phyloP scores from a whole-genome alignment of 2,888 invertebrate species.

The Ephialtes manifestator region DNA sequence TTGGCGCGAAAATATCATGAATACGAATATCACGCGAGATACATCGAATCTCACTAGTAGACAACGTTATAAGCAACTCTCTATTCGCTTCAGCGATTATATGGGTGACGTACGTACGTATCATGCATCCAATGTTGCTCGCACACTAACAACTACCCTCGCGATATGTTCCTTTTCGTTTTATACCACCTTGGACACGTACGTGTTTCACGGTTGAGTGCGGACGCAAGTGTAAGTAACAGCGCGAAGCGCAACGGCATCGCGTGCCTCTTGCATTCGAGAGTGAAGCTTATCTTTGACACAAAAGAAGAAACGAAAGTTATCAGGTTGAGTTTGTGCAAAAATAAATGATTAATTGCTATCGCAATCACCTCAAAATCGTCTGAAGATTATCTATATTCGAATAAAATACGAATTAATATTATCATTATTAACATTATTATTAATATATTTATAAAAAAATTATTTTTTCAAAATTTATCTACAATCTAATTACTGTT shows the following conservation, averaged over 20 bases:
- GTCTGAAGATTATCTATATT: neutral
- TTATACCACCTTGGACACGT: constrained; percentile 16
- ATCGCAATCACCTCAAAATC: neutral
- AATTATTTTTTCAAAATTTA: too few species aligned
- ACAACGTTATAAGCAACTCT: constrained; percentile 28
- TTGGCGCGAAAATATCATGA: neutral
- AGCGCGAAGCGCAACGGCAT: constrained; percentile 63
- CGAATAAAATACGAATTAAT: neutral
- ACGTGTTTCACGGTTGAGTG: constrained; percentile 71
- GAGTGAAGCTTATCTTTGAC: constrained; percentile 53
- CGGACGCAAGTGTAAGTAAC: constrained; percentile 72
- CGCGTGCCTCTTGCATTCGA: constrained; percentile 60
- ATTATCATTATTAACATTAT: neutral
- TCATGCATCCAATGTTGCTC: constrained; percentile 33
- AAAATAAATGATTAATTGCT: constrained; percentile 14
- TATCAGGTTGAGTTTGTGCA: neutral
- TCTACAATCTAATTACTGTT: neutral
- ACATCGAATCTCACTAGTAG: constrained; percentile 30
- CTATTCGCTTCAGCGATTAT: constrained; percentile 66
- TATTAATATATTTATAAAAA: neutral
- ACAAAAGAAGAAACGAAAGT: constrained; percentile 25
- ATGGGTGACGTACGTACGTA: constrained; percentile 62
- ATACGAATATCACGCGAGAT: constrained; percentile 41
- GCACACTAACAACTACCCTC: constrained; percentile 51
- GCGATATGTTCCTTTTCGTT: constrained; percentile 62